These are phyloP conservation scores for Pontoporia blainvillei DNA, from an alignment of 2,113 vertebrate species.

Conservation along the genomic window DNA sequence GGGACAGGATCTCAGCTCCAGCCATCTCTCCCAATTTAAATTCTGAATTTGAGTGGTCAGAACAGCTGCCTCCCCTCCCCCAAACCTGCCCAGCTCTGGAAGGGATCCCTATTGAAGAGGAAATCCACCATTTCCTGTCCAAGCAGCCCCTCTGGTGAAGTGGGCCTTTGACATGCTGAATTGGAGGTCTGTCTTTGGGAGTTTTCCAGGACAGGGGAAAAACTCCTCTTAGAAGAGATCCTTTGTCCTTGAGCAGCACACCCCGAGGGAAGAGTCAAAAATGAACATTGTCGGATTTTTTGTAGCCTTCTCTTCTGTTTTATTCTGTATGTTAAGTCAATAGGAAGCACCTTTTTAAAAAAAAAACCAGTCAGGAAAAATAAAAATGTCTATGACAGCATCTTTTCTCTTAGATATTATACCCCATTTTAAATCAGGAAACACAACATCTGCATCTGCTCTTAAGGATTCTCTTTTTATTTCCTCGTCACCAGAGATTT, in stretches of 20 bases:
- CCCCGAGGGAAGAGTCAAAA: slow-evolving; percentile 23
- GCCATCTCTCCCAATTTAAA: neutral
- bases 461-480: slow-evolving; percentile 28
- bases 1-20: neutral
- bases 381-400: slow-evolving; percentile 3
- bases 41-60: neutral
- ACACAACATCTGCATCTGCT: neutral
- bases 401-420: neutral
- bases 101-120: slow-evolving; percentile 15
- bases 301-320: neutral
- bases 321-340: neutral
- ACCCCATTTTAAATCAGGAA: slow-evolving; percentile 26
- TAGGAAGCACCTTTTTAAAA: neutral
- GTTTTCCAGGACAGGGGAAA: slow-evolving; percentile 22
- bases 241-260: slow-evolving; percentile 16
- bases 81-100: neutral
- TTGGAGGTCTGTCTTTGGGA: slow-evolving; percentile 5
- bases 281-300: neutral
- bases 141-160: neutral
- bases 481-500: slow-evolving; percentile 20
- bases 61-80: neutral
- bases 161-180: slow-evolving; percentile 51
- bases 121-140: slow-evolving; percentile 55
- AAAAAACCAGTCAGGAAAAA: slow-evolving; percentile 26
- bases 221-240: slow-evolving; percentile 36